phyloP scores from a whole-genome alignment of 2,888 invertebrate species.

The Mylabris sibirica region DNA sequence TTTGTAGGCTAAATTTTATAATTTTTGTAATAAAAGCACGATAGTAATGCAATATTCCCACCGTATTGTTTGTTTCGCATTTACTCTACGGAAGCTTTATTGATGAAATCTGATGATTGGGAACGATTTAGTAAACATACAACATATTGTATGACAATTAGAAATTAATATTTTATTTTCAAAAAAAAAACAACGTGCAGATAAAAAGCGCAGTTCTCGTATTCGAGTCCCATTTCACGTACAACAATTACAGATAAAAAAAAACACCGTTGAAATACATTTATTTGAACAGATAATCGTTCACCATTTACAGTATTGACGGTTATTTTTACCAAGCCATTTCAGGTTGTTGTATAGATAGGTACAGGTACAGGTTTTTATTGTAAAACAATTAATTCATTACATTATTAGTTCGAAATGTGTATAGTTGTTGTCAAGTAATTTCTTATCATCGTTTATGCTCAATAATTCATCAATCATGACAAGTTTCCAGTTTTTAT shows the following conservation, averaged over 20 bases:
- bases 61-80: neutral
- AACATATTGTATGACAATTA: neutral
- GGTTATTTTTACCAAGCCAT: neutral
- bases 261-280: neutral
- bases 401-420: neutral
- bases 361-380: conserved; percentile 1
- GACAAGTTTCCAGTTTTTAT: neutral
- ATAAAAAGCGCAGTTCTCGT: neutral
- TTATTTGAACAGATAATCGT: neutral
- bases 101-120: neutral
- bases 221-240: conserved; percentile 5
- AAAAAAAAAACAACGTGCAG: neutral
- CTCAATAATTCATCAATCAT: conserved; percentile 6
- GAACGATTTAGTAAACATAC: neutral
- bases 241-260: neutral
- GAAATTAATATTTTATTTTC: neutral
- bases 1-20: too few species aligned
- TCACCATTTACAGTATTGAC: conserved; percentile 1
- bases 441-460: neutral
- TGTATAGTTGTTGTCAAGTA: neutral
- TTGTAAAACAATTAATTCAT: neutral
- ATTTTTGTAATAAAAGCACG: neutral
- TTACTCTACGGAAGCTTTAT: neutral
- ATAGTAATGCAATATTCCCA: neutral
- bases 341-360: neutral